These are phyloP conservation scores for Orchesella cincta DNA, from an alignment of 1,140 invertebrate genomes.

Conservation along the genomic window DNA sequence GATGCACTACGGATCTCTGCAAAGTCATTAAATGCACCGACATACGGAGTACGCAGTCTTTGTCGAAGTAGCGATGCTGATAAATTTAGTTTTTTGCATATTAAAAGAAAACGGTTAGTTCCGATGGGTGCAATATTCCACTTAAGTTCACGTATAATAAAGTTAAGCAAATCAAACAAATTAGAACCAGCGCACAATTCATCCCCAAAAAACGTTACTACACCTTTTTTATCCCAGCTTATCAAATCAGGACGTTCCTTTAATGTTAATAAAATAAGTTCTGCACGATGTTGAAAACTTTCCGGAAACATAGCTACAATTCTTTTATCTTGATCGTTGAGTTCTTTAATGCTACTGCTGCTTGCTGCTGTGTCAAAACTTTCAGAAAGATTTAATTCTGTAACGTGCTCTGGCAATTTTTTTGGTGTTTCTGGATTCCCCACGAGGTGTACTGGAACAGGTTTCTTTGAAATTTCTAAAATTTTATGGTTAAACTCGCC, in stretches of 20 bases:
- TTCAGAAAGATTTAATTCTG: neutral
- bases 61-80: neutral
- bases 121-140: neutral
- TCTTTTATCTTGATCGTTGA: neutral
- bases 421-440: neutral
- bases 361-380: no score
- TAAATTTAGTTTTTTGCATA: neutral
- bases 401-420: neutral
- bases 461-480: neutral
- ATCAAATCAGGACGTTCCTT: neutral
- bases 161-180: neutral
- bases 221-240: neutral
- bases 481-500: neutral
- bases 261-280: neutral
- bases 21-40: no score
- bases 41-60: no score
- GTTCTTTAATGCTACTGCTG: neutral
- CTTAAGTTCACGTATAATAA: neutral
- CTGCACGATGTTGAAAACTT: neutral
- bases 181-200: neutral
- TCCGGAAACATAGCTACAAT: neutral
- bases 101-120: constrained; percentile 1
- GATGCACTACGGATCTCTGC: no score
- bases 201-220: neutral
- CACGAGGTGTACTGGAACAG: neutral